Evolutionary conservation across 1,140 invertebrate genomes (phyloP).

Genomic region (Drosophila jambulina): DNA sequence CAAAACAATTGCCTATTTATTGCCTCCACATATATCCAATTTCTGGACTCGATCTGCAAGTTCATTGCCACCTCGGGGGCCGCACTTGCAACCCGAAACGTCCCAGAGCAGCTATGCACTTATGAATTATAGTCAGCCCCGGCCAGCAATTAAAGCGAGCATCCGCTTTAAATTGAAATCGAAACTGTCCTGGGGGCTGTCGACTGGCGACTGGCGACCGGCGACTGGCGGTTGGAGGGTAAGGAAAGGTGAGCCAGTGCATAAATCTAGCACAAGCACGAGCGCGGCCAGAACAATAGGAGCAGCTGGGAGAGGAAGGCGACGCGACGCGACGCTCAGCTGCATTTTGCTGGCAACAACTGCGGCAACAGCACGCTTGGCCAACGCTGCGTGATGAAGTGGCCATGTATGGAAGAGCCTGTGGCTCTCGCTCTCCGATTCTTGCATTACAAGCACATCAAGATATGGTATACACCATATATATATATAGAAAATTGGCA

Average conservation of each 20-base stretch:
- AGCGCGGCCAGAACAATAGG: constrained; percentile 74
- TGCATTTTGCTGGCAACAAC: constrained; percentile 46
- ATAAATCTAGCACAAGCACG: constrained; percentile 82
- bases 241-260: constrained; percentile 29
- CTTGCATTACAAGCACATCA: constrained; percentile 54
- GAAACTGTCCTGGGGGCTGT: constrained; percentile 54
- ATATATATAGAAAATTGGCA: constrained; percentile 67
- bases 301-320: constrained; percentile 14
- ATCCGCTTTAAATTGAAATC: constrained; percentile 79
- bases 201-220: neutral
- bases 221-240: neutral
- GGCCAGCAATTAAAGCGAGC: constrained; percentile 67
- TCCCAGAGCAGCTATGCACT: constrained; percentile 33
- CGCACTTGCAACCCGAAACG: constrained; percentile 51
- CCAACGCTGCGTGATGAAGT: constrained; percentile 80
- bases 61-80: constrained; percentile 60
- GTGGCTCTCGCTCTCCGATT: constrained; percentile 45
- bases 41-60: constrained; percentile 53
- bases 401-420: constrained; percentile 63
- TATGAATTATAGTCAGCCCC: constrained; percentile 64
- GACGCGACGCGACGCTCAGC: constrained; percentile 43
- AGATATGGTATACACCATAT: constrained; percentile 52
- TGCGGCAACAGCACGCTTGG: constrained; percentile 68
- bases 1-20: constrained; percentile 10
- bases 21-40: constrained; percentile 5